Conservation (phyloP, 2,888 invertebrate species). For the Heliconius hortense region DNA sequence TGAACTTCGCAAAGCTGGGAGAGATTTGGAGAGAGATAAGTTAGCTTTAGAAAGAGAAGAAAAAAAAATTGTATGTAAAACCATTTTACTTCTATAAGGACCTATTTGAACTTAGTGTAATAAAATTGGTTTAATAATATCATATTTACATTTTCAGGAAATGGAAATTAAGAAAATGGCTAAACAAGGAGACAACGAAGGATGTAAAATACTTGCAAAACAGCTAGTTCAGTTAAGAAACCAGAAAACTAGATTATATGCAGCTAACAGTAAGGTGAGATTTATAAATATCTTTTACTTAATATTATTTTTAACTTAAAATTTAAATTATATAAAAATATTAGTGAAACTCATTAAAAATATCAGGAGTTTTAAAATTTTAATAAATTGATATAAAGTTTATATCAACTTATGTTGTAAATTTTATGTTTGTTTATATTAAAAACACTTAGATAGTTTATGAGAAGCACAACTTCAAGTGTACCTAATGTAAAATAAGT, state of each 20-base stretch:
- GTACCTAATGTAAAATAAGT: background rate
- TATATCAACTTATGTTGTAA: too few relatives aligned
- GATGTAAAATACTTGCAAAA: conserved; percentile 91
- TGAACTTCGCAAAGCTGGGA: conserved; percentile 88
- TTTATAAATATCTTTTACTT: background rate
- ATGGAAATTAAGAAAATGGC: conserved; percentile 94
- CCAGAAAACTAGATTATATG: conserved; percentile 91
- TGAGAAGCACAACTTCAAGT: too few relatives aligned
- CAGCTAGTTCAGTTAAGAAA: conserved; percentile 93
- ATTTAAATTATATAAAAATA: too few relatives aligned
- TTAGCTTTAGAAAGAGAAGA: conserved; percentile 92
- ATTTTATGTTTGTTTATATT: too few relatives aligned
- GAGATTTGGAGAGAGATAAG: conserved; percentile 93
- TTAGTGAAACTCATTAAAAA: too few relatives aligned
- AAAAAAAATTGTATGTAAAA: conserved; percentile 88
- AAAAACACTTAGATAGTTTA: too few relatives aligned
- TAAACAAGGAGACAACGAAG: conserved; percentile 92
- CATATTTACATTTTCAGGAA: conserved; percentile 80
- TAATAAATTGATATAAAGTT: too few relatives aligned
- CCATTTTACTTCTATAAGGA: background rate
- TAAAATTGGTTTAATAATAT: background rate
- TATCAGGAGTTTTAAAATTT: too few relatives aligned
- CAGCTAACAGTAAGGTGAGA: conserved; percentile 89
- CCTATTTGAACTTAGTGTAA: background rate
- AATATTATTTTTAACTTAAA: too few relatives aligned